These are phyloP conservation scores for Plebejus argus DNA, from an alignment of 2,888 invertebrate species.

Conservation along the genomic window DNA sequence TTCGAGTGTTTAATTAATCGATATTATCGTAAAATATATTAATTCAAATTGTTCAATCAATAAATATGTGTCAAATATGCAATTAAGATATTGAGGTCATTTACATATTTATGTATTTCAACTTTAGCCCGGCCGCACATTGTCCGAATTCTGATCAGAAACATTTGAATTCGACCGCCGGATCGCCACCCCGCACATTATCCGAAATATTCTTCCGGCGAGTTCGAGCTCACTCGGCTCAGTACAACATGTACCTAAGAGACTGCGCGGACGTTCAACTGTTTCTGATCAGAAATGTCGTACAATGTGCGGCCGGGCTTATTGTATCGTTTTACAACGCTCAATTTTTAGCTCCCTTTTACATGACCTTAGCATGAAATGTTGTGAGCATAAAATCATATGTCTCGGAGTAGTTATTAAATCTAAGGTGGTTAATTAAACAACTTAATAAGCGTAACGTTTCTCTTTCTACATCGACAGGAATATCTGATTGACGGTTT, in stretches of 20 bases:
- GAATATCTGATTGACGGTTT: not conserved
- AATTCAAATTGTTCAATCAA: not conserved
- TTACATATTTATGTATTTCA: not conserved
- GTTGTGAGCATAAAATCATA: not conserved
- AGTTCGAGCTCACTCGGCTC: no score
- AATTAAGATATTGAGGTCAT: not conserved
- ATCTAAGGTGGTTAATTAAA: not conserved
- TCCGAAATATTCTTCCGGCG: no score
- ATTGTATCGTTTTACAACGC: not conserved
- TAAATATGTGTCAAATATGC: slow-evolving; percentile 10
- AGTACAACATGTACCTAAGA: no score
- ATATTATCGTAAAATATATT: not conserved
- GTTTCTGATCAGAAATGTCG: no score
- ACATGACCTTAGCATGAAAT: not conserved
- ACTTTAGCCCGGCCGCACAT: no score
- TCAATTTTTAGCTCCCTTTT: not conserved
- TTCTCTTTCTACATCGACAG: not conserved
- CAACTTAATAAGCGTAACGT: slow-evolving; percentile 7
- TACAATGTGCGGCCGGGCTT: no score
- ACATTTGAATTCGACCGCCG: no score
- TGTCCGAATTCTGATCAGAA: no score
- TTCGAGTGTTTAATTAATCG: not conserved
- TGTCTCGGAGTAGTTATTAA: not conserved
- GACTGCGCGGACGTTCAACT: no score
- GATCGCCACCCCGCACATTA: no score